These are phyloP conservation scores for Aegotheles bennettii DNA, from an alignment of 2,113 vertebrate species.

Conservation along the genomic window DNA sequence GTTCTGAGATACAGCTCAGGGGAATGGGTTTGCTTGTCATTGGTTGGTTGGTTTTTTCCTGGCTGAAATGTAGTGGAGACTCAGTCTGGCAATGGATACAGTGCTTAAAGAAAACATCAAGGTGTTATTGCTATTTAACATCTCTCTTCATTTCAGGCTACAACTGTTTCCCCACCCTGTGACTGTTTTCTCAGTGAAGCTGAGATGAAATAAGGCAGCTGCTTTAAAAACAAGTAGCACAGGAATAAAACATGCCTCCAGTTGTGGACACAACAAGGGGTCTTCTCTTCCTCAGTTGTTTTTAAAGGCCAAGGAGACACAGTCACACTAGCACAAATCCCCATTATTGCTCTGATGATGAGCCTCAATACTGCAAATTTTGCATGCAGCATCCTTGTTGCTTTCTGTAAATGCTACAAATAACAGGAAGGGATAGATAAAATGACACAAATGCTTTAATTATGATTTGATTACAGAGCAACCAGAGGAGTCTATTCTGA, in stretches of 20 bases:
- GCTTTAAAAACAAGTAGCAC: not conserved
- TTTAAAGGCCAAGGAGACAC: not conserved
- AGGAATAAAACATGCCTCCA: not conserved
- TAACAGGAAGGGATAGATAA: conserved; percentile 38
- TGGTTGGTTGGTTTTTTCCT: not conserved
- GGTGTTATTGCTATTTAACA: not conserved
- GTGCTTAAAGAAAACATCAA: not conserved
- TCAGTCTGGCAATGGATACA: not conserved
- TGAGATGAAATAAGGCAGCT: not conserved
- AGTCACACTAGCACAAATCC: not conserved
- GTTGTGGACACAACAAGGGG: not conserved
- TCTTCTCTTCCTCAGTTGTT: not conserved
- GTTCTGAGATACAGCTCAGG: not conserved
- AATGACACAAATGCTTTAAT: conserved; percentile 57
- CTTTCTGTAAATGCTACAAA: not conserved
- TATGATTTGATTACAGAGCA: conserved; percentile 61
- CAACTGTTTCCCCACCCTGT: not conserved
- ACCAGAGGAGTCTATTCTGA: conserved; percentile 45
- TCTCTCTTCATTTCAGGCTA: not conserved
- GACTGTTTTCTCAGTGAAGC: not conserved
- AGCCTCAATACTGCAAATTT: not conserved
- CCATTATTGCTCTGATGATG: not conserved
- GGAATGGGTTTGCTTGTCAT: not conserved
- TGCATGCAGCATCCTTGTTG: not conserved
- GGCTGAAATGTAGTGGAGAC: not conserved